Evolutionary conservation across 2,113 vertebrate species (phyloP).

Genomic region (Scatophagus argus): DNA sequence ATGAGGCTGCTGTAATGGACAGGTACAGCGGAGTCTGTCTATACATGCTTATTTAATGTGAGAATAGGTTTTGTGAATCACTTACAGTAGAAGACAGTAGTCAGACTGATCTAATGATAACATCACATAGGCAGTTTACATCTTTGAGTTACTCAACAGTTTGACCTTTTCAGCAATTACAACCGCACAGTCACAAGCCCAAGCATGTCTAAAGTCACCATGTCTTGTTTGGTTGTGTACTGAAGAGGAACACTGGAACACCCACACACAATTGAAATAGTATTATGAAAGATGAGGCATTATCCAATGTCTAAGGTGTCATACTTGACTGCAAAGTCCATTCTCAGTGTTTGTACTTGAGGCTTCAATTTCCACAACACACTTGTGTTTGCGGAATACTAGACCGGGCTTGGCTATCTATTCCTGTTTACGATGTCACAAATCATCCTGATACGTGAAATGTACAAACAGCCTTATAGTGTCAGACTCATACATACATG

Average conservation of each 20-base stretch:
- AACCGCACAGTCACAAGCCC: slow-evolving; percentile 5
- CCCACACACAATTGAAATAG: neutral
- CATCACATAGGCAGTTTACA: neutral
- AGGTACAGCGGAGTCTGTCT: neutral
- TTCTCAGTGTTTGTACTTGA: too few species aligned
- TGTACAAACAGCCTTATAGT: too few species aligned
- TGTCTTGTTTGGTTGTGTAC: neutral
- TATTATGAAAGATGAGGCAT: too few species aligned
- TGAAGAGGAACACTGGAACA: too few species aligned
- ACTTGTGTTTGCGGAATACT: too few species aligned
- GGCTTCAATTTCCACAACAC: too few species aligned
- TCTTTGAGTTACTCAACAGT: neutral
- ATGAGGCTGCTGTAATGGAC: neutral
- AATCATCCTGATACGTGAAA: too few species aligned
- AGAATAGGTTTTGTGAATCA: neutral
- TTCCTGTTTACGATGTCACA: too few species aligned
- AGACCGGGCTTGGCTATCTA: too few species aligned
- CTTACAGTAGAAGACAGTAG: neutral
- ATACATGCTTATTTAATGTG: neutral
- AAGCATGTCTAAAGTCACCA: slow-evolving; percentile 3
- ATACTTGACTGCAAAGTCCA: too few species aligned
- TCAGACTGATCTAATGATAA: neutral
- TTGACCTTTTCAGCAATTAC: neutral
- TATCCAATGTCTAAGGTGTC: too few species aligned
- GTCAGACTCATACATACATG: too few species aligned